These are phyloP conservation scores for Apomyelois bistriatella DNA, from an alignment of 2,888 invertebrate genomes.

Conservation along the genomic window DNA sequence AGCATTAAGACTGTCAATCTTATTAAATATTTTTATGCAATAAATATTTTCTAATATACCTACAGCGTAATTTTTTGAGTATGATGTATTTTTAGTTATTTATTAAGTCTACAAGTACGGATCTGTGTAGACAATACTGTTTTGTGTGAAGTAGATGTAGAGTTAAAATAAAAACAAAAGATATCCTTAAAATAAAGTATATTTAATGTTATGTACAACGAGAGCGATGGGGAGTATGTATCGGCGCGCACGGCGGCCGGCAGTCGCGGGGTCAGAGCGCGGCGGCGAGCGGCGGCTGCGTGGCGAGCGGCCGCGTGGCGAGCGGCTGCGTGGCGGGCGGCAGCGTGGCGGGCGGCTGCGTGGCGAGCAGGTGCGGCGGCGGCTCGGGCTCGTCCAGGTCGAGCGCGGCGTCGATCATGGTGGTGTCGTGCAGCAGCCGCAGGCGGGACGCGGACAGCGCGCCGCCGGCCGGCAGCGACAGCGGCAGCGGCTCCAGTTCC, in stretches of 20 bases:
- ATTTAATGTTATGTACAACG: slow-evolving; percentile 16
- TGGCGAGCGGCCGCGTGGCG: slow-evolving; percentile 19
- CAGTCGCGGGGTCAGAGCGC: slow-evolving; percentile 21
- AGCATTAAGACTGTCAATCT: too few relatives aligned
- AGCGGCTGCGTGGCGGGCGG: slow-evolving; percentile 14
- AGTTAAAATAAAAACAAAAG: too few relatives aligned
- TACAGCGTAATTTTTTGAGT: too few relatives aligned
- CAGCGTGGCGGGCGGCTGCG: slow-evolving; percentile 20
- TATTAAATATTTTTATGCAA: too few relatives aligned
- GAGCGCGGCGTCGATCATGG: slow-evolving; percentile 94
- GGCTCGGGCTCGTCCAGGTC: slow-evolving; percentile 91
- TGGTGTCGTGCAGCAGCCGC: slow-evolving; percentile 90
- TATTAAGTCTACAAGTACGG: too few relatives aligned
- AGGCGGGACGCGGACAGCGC: slow-evolving; percentile 85
- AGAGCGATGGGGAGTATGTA: background rate
- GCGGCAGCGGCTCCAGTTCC: slow-evolving; percentile 62
- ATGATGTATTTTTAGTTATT: too few relatives aligned
- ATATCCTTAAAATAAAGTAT: slow-evolving; percentile 6
- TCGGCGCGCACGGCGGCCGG: slow-evolving; percentile 18
- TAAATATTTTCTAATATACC: too few relatives aligned
- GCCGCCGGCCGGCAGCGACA: slow-evolving; percentile 37
- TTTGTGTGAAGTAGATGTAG: too few relatives aligned
- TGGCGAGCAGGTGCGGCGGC: slow-evolving; percentile 40
- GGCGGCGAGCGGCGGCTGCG: slow-evolving; percentile 18
- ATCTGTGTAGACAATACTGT: too few relatives aligned